Percentiles rank a stretch among this genome's conserved stretches.
Conservation (phyloP, 2,113 vertebrate genomes). For the Mesitornis unicolor region DNA sequence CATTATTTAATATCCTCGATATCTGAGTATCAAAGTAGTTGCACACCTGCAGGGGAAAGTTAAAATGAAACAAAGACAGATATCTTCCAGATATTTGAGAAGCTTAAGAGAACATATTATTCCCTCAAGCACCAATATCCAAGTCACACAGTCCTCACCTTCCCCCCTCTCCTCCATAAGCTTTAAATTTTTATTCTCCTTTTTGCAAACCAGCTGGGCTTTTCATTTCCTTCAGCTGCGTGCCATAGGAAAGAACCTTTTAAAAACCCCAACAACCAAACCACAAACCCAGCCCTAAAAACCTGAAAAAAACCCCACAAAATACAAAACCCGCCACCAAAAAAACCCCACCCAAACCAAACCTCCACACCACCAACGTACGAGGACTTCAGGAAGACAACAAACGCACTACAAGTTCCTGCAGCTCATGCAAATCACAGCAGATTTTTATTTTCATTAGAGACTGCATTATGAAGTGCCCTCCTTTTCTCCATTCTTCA, state of each 20-base stretch:
- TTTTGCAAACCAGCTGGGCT: neutral
- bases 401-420: neutral
- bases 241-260: neutral
- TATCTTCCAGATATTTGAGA: neutral
- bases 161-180: too few relatives aligned
- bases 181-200: neutral
- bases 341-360: neutral
- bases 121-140: neutral
- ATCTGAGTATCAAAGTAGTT: neutral
- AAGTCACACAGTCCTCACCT: neutral
- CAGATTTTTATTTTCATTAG: neutral
- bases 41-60: neutral
- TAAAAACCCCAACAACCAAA: neutral
- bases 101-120: neutral
- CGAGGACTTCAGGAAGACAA: neutral
- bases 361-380: neutral
- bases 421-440: neutral
- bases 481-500: neutral
- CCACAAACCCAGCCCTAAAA: neutral
- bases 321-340: neutral
- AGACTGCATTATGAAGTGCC: neutral
- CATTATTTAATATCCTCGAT: neutral
- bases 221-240: neutral
- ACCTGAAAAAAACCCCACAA: too few relatives aligned
- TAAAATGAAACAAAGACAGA: neutral